Evolutionary conservation across 2,888 invertebrate genomes (phyloP).

Genomic region (Athalia cordata): DNA sequence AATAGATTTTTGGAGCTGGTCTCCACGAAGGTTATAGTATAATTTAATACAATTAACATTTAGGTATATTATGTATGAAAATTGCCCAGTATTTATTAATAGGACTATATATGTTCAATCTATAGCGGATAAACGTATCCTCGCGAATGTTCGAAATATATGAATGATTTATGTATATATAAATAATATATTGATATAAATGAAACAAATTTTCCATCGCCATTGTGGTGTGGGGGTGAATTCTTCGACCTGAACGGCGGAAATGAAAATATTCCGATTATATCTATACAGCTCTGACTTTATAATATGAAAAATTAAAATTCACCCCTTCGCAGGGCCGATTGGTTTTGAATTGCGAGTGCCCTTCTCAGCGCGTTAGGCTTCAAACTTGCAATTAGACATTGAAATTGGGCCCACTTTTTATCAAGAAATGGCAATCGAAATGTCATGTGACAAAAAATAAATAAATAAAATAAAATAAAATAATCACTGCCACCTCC

Average conservation of each 20-base stretch:
- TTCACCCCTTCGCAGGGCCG: background rate
- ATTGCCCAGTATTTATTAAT: constrained; percentile 24
- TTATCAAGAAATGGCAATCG: constrained; percentile 1
- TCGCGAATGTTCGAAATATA: constrained; percentile 6
- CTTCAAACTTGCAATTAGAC: constrained; percentile 5
- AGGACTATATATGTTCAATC: constrained; percentile 19
- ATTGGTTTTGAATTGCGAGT: background rate
- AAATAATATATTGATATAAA: constrained; percentile 22
- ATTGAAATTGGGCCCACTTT: background rate
- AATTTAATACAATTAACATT: constrained; percentile 42
- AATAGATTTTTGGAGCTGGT: constrained; percentile 40
- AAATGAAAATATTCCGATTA: background rate
- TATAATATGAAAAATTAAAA: constrained; percentile 14
- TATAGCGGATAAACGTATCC: constrained; percentile 21
- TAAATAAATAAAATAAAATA: too few species aligned
- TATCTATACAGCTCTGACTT: background rate
- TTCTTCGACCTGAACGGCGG: background rate
- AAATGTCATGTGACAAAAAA: constrained; percentile 9
- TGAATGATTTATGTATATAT: background rate
- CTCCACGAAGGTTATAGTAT: constrained; percentile 37
- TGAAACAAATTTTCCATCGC: background rate
- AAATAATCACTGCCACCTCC: constrained; percentile 31
- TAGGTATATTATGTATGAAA: constrained; percentile 22
- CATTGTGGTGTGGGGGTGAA: background rate
- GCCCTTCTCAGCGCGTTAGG: background rate